Conservation (phyloP, 1,140 invertebrate species). For the Aphelinus atriplicis region DNA sequence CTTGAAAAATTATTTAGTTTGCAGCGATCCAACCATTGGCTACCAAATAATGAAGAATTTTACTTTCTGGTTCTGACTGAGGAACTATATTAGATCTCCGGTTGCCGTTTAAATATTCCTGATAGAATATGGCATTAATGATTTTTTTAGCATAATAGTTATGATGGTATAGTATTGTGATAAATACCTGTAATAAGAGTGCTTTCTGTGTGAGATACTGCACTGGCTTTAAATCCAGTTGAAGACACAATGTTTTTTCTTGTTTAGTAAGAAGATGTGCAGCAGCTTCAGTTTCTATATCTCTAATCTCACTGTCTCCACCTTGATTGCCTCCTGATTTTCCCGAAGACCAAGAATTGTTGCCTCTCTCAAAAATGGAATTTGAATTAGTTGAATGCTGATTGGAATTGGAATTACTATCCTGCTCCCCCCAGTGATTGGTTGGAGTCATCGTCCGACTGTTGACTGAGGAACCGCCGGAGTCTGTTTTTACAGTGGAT, state of each 20-base stretch:
- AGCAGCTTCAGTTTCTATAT: constrained; percentile 62
- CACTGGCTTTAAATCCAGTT: constrained; percentile 63
- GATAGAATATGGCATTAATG: constrained; percentile 18
- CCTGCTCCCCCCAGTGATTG: constrained; percentile 62
- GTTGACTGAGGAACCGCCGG: constrained; percentile 57
- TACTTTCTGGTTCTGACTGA: constrained; percentile 65
- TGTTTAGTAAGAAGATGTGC: constrained; percentile 63
- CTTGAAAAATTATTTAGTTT: constrained; percentile 54
- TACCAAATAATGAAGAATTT: constrained; percentile 65
- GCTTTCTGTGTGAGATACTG: constrained; percentile 66
- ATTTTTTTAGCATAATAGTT: too few species aligned
- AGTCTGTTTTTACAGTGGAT: constrained; percentile 70
- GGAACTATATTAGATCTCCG: constrained; percentile 58
- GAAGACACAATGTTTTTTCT: constrained; percentile 63
- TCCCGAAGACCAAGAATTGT: constrained; percentile 44
- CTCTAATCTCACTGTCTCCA: constrained; percentile 50
- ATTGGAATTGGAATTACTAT: constrained; percentile 59
- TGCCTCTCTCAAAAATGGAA: constrained; percentile 51
- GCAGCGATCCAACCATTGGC: constrained; percentile 65
- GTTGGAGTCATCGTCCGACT: constrained; percentile 64
- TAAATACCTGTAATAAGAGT: constrained; percentile 61
- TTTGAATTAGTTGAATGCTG: constrained; percentile 53
- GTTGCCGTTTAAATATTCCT: constrained; percentile 65
- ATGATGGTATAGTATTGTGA: neutral
- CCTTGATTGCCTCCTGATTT: constrained; percentile 48